These are phyloP conservation scores for Diglossa cyanea DNA, from an alignment of 2,797 vertebrate species.

Conservation along the genomic window DNA sequence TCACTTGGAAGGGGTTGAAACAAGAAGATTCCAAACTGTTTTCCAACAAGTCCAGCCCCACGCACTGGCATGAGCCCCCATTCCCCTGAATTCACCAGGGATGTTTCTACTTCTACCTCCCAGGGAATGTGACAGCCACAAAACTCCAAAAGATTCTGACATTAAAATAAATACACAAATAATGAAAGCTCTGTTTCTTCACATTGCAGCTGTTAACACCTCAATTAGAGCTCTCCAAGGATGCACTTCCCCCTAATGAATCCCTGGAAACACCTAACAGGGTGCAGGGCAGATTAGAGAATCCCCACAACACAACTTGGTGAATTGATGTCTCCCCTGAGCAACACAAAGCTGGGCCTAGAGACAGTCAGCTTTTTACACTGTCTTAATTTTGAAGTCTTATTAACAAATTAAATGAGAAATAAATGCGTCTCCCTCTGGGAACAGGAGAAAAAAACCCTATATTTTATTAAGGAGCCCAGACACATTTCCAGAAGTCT, in stretches of 20 bases:
- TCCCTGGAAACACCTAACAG: slow-evolving; percentile 34
- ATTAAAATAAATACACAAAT: background rate
- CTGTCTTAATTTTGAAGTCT: background rate
- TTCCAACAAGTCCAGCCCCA: background rate
- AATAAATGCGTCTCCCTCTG: background rate
- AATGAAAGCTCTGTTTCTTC: slow-evolving; percentile 21
- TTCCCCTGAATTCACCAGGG: background rate
- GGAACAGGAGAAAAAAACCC: background rate
- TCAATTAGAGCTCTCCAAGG: slow-evolving; percentile 33
- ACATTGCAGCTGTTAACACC: background rate
- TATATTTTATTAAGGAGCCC: background rate
- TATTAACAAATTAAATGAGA: slow-evolving; percentile 33
- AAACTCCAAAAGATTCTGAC: background rate
- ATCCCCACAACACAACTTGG: background rate
- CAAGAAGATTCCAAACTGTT: slow-evolving; percentile 15
- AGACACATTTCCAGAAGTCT: background rate
- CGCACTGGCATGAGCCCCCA: background rate
- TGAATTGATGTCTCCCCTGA: slow-evolving; percentile 37
- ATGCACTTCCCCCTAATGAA: slow-evolving; percentile 42
- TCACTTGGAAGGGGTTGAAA: slow-evolving; percentile 56
- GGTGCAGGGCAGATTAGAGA: slow-evolving; percentile 48
- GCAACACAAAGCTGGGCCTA: background rate
- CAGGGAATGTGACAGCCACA: background rate
- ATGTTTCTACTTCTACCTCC: background rate
- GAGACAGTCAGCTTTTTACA: background rate